phyloP scores from a whole-genome alignment of 2,113 vertebrate species.

The Calonectris borealis region DNA sequence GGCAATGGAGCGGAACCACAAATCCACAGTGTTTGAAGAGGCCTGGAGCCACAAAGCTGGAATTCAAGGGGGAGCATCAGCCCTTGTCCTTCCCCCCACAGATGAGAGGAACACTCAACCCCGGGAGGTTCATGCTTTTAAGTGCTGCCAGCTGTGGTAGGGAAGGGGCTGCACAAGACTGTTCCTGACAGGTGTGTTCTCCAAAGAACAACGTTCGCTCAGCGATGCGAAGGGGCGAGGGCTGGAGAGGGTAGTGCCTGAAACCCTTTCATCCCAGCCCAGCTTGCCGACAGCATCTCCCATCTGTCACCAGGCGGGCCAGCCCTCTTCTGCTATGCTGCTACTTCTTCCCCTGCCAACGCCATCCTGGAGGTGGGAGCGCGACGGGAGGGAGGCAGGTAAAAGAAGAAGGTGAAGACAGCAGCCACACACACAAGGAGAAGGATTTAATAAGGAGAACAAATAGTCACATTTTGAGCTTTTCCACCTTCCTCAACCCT shows the following conservation, averaged over 20 bases:
- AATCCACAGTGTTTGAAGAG: neutral
- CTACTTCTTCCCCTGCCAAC: neutral
- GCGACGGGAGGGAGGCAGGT: neutral
- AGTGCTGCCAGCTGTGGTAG: constrained; percentile 56
- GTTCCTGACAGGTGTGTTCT: constrained; percentile 50
- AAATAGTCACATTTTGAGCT: neutral
- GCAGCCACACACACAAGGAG: neutral
- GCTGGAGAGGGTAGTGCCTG: neutral
- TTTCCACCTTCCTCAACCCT: neutral
- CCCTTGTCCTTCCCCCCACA: neutral
- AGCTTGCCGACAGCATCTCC: constrained; percentile 39
- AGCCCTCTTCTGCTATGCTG: constrained; percentile 21
- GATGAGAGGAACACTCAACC: constrained; percentile 48
- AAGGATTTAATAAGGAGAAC: neutral
- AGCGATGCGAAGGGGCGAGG: neutral
- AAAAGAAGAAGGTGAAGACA: constrained; percentile 21
- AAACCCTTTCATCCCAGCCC: constrained; percentile 65
- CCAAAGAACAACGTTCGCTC: neutral
- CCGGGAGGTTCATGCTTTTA: constrained; percentile 10
- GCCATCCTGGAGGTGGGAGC: neutral
- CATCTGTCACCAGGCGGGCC: constrained; percentile 47
- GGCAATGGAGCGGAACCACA: neutral
- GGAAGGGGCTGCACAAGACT: constrained; percentile 14
- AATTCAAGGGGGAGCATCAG: constrained; percentile 35
- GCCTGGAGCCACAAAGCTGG: constrained; percentile 16